Base-by-base conservation (phyloP, 1,140 invertebrate genomes). In the Heliconius eleuchia region DNA sequence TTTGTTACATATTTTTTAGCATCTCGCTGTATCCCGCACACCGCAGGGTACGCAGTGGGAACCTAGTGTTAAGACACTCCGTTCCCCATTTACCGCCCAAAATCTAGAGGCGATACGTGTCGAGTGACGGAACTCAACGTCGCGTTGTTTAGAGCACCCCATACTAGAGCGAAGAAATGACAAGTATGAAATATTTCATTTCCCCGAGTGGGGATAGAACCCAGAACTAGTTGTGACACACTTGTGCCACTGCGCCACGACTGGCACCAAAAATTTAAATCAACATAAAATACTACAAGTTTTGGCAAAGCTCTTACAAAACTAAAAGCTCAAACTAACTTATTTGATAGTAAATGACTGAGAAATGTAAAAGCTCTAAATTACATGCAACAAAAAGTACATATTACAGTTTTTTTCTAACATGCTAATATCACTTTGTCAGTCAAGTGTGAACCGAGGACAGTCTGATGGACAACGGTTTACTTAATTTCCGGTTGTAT, bases 381-480 rank as follows among this genome's bases (percentile, higher is more conserved):
- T 30, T 16, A 66, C 60, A 16, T 27, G 60, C 27, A 6, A 30
- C 5, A 66, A 66, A 66, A 66, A 66, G 60, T 66, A 66, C 23
- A 66, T 66, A 30, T 66, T 30, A 66, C 9, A 16, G 60, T 16
- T 66, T 30, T 30, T 66, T 66, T 60, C 39, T 66, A 66, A 66
- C 60, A 66, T 30, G 27, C 60, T 30, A 30, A 66, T 66, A 30
- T 30, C 1, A 66, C 27, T 66, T 66, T 66, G 60, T 66, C 60
- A 66, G 60, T 66, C 13, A 30, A 66, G 60, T 66, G 60, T 66
- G 60, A 66, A 30, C 60, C 4, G 27, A 4, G 11, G 60, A 66
- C 27, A 66, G 60, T 66, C 30, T 66, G 60, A 66, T 66, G 60
- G 27, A 66, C 27, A 66, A 66, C 60, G 60, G 60, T 66, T 66